phyloP scores from a whole-genome alignment of 1,140 invertebrate genomes.

The Lerema accius region DNA sequence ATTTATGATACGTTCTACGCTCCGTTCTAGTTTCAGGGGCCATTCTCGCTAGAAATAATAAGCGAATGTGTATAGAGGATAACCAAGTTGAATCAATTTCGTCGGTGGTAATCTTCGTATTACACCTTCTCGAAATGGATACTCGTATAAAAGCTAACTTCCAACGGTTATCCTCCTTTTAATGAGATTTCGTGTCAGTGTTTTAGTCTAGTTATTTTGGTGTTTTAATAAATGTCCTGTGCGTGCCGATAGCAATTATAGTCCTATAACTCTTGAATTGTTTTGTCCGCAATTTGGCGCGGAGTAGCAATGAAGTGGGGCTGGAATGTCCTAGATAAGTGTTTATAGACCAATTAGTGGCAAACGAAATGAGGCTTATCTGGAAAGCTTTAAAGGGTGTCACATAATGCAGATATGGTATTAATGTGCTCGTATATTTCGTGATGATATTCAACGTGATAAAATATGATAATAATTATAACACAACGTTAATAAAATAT shows the following conservation, averaged over 20 bases:
- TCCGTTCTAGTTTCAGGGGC: conserved; percentile 64
- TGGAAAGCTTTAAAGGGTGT: conserved; percentile 47
- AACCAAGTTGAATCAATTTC: conserved; percentile 55
- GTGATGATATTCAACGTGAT: conserved; percentile 8
- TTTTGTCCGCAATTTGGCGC: conserved; percentile 62
- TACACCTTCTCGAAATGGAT: conserved; percentile 25
- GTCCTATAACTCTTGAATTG: conserved; percentile 53
- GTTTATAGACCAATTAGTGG: conserved; percentile 76
- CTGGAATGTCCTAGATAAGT: conserved; percentile 69
- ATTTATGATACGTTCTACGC: conserved; percentile 73
- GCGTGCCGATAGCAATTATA: conserved; percentile 48
- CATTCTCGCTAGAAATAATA: conserved; percentile 68
- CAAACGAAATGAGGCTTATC: conserved; percentile 64
- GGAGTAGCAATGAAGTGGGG: conserved; percentile 47
- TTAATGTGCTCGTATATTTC: conserved; percentile 1
- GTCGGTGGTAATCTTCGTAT: conserved; percentile 42
- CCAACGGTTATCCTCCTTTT: conserved; percentile 1
- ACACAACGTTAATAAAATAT: too few relatives aligned
- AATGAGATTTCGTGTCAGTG: conserved; percentile 1
- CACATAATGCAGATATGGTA: conserved; percentile 42
- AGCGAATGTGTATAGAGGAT: conserved; percentile 55
- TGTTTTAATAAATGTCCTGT: neutral
- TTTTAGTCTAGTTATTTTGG: neutral
- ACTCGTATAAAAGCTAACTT: conserved; percentile 14
- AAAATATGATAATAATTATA: too few relatives aligned